Percentiles rank a stretch among this genome's conserved stretches.
These are phyloP conservation scores for Anneissia japonica DNA, from an alignment of 35 echinoderm and acorn worm genomes.

Conservation along the genomic window DNA sequence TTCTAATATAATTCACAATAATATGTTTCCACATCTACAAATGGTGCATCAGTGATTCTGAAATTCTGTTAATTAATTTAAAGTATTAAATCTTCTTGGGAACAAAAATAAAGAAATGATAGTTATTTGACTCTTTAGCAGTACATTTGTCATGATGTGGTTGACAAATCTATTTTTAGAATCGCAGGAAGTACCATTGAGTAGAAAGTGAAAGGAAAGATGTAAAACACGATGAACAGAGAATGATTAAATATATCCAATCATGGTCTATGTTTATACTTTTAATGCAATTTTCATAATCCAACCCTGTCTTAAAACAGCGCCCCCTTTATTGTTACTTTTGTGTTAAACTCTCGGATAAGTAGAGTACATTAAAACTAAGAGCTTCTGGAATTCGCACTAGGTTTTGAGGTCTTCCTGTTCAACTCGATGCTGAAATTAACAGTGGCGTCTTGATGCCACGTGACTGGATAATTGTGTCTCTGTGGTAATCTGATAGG, in stretches of 20 bases:
- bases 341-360: too few relatives aligned
- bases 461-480: not conserved
- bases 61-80: too few relatives aligned
- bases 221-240: not conserved
- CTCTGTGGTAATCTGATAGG: not conserved
- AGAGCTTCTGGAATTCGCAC: not conserved
- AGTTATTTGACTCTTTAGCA: not conserved
- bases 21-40: too few relatives aligned
- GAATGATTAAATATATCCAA: not conserved
- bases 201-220: not conserved
- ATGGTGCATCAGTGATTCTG: too few relatives aligned
- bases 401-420: not conserved
- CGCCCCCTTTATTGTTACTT: not conserved
- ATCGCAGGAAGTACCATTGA: not conserved
- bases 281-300: too few relatives aligned
- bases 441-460: not conserved
- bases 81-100: too few relatives aligned
- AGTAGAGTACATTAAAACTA: not conserved
- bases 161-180: not conserved
- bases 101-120: not conserved
- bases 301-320: not conserved
- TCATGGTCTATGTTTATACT: not conserved
- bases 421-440: not conserved
- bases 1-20: too few relatives aligned
- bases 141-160: not conserved